Base-by-base conservation (phyloP, 2,888 invertebrate species). In the Crepidodera aurea region DNA sequence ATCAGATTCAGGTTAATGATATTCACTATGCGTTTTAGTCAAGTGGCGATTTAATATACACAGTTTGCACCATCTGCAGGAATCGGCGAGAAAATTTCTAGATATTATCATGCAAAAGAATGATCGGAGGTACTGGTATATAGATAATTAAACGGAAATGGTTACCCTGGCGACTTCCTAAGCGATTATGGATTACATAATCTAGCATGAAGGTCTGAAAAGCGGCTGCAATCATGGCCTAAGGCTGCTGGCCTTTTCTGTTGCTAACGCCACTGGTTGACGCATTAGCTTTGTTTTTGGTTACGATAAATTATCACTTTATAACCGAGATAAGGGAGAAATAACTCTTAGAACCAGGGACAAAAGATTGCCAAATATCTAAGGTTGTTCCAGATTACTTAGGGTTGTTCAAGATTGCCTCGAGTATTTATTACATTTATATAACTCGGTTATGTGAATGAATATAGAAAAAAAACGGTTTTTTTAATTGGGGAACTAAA, bases 121-220 rank as follows among this genome's bases (percentile, higher is more conserved):
- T 60, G 61, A 64, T 64, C 61, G 51, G 44, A 62, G 57, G 55
- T 62, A 46, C 60, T 50, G 56, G 60, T 61, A 56, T 61, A 56
- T 56, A 50, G 46, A 60, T 66, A 66, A 64, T 64, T 62, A 66
- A 66, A 64, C 66, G 66, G 66, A 66, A 66, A 66, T 64, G 66
- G 60, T 62, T 64, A 55, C 61, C 62, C 62, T 51, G 32, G 55
- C 55, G 64, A 66, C 66, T 66, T 66, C 66, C 66, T 66, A 66
- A 64, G 62, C 64, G 66, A 66, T 66, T 66, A 66, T 25, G 46
- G 29, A 46, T 56, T 56, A 56, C 46, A 34, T 64, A 66, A 66
- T 59, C 64, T 44, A 37, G 58, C 56, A 42, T 57, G 57, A 34
- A 50, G 51, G 59, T 59, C 60, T 58, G 29, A 64, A 22, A 64